Evolutionary conservation across 2,113 vertebrate species (phyloP).

Genomic region (Phylloscopus whistleri): DNA sequence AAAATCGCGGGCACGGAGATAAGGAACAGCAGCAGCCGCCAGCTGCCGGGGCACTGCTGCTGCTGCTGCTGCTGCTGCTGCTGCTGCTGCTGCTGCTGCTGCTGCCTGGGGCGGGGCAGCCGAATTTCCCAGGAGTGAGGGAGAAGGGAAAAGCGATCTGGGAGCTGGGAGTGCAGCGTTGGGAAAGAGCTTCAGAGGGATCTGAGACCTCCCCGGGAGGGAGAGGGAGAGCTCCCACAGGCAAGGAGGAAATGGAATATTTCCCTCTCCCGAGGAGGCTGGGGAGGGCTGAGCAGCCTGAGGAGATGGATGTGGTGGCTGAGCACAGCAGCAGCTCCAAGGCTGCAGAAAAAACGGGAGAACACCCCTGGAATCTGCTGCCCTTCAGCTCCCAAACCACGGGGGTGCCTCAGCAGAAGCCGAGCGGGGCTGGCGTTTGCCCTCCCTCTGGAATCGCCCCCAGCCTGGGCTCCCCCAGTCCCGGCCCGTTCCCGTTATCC

Average conservation of each 20-base stretch:
- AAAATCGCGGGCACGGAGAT: not conserved
- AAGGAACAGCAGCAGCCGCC: not conserved
- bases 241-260: not conserved
- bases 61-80: no score
- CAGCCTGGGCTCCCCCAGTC: not conserved
- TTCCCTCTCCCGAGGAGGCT: not conserved
- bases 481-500: not conserved
- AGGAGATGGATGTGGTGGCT: not conserved
- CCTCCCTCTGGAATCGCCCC: not conserved
- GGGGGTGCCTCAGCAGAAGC: not conserved
- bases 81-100: not conserved
- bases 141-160: not conserved
- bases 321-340: not conserved
- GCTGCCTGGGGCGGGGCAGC: not conserved
- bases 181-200: not conserved
- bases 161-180: not conserved
- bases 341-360: fast-evolving
- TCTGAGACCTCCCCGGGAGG: not conserved
- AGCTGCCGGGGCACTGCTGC: not conserved
- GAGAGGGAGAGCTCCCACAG: not conserved
- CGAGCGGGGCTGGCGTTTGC: fast-evolving
- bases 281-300: no score
- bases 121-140: not conserved
- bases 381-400: not conserved
- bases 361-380: not conserved